These are phyloP conservation scores for Drosophila barbarae DNA, from an alignment of 2,888 invertebrate genomes.

Conservation along the genomic window DNA sequence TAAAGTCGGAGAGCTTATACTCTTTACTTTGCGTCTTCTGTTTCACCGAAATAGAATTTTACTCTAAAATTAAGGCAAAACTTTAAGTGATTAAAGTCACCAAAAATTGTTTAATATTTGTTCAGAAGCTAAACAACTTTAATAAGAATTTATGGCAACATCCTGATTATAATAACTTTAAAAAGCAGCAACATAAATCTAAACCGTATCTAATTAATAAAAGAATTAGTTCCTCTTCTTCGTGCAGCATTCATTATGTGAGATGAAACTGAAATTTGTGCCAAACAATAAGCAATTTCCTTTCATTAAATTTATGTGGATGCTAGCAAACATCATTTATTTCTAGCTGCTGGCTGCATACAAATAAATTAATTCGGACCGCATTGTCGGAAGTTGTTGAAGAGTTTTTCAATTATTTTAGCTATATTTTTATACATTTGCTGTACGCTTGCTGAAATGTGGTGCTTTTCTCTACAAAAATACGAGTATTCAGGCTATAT, in stretches of 20 bases:
- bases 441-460: neutral
- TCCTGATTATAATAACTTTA: neutral
- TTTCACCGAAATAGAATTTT: neutral
- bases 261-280: neutral
- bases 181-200: neutral
- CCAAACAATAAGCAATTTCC: constrained; percentile 7
- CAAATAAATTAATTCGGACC: constrained; percentile 2
- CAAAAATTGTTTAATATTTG: neutral
- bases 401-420: constrained; percentile 11
- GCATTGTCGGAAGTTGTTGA: neutral
- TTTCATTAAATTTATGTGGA: neutral
- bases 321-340: constrained; percentile 11
- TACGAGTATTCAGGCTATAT: neutral
- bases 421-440: neutral
- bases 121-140: neutral
- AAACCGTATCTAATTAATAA: neutral
- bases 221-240: neutral
- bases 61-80: neutral
- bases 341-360: neutral
- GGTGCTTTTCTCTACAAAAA: neutral
- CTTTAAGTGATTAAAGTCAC: neutral
- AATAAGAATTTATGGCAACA: neutral
- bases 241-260: neutral
- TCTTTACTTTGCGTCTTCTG: too few relatives aligned
- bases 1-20: neutral